A percentile compares a stretch with the other conserved stretches of the same genome.
phyloP scores from a whole-genome alignment of 2,888 invertebrate genomes.

The Phortica magna region DNA sequence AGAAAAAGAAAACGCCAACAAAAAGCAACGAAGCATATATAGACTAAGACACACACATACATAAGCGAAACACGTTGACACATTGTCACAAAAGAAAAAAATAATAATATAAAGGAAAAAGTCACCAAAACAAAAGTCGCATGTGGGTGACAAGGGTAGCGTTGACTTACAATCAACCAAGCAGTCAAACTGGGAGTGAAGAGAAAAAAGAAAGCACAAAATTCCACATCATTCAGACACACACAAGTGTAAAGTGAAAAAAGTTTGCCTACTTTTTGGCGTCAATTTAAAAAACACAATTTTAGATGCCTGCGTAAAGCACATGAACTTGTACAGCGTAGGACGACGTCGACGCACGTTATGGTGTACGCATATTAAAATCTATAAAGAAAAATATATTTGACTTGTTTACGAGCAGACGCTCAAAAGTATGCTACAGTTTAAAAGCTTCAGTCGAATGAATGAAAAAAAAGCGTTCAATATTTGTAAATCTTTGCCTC shows the following conservation, averaged over 20 bases:
- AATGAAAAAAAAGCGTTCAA: slow-evolving; percentile 62
- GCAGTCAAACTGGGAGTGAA: neutral
- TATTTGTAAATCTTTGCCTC: slow-evolving; percentile 69
- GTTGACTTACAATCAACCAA: slow-evolving; percentile 3
- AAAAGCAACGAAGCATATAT: neutral
- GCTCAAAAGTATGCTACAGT: slow-evolving; percentile 13
- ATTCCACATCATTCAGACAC: neutral
- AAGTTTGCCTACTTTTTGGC: slow-evolving; percentile 65
- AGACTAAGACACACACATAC: slow-evolving; percentile 31
- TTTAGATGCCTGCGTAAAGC: slow-evolving; percentile 41
- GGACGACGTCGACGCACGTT: slow-evolving; percentile 39
- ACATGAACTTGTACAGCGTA: slow-evolving; percentile 26
- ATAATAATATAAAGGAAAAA: slow-evolving; percentile 48
- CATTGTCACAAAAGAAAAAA: slow-evolving; percentile 63
- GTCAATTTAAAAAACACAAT: slow-evolving; percentile 60
- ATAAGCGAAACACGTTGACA: slow-evolving; percentile 60
- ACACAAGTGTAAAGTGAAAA: slow-evolving; percentile 14
- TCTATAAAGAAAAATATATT: slow-evolving; percentile 65
- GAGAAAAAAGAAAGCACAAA: neutral
- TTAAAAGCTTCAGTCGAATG: slow-evolving; percentile 34
- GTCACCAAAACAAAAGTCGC: slow-evolving; percentile 64
- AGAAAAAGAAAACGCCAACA: neutral
- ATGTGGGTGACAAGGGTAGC: slow-evolving; percentile 43
- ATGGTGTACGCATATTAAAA: slow-evolving; percentile 73
- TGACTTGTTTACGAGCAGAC: slow-evolving; percentile 61